Conservation (phyloP, 2,797 vertebrate genomes). For the Xiphorhynchus erythropygius region DNA sequence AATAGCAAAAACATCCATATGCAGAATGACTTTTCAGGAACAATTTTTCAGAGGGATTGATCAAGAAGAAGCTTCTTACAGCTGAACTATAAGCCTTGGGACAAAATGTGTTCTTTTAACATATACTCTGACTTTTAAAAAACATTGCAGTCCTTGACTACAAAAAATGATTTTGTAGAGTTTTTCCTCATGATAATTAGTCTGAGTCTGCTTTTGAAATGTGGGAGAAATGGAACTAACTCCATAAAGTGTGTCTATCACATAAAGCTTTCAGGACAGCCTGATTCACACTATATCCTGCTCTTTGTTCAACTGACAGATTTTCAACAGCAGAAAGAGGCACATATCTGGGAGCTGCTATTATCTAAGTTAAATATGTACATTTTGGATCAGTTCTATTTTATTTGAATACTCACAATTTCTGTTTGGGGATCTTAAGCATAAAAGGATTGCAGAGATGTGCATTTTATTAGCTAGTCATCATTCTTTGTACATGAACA, state of each 20-base stretch:
- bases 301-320: constrained; percentile 65
- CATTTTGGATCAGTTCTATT: constrained; percentile 43
- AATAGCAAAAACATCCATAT: not conserved
- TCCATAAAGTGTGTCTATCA: constrained; percentile 44
- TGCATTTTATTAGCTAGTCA: constrained; percentile 30
- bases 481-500: constrained; percentile 21
- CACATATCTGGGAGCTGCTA: constrained; percentile 21
- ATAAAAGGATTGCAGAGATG: constrained; percentile 15
- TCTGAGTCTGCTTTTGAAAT: constrained; percentile 40
- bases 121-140: constrained; percentile 27
- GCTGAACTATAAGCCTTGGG: not conserved
- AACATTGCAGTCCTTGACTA: not conserved
- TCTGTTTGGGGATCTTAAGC: constrained; percentile 24
- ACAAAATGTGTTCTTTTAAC: constrained; percentile 32
- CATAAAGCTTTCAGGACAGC: constrained; percentile 49
- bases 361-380: constrained; percentile 57
- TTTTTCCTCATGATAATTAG: constrained; percentile 43
- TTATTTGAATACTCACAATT: constrained; percentile 44
- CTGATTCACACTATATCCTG: constrained; percentile 25
- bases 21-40: constrained; percentile 53
- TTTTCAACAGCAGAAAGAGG: constrained; percentile 34
- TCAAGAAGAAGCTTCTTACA: not conserved
- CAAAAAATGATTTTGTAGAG: constrained; percentile 29
- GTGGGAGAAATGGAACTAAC: constrained; percentile 31
- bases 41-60: constrained; percentile 4